phyloP scores from a whole-genome alignment of 2,888 invertebrate genomes.

The Stramonita haemastoma region DNA sequence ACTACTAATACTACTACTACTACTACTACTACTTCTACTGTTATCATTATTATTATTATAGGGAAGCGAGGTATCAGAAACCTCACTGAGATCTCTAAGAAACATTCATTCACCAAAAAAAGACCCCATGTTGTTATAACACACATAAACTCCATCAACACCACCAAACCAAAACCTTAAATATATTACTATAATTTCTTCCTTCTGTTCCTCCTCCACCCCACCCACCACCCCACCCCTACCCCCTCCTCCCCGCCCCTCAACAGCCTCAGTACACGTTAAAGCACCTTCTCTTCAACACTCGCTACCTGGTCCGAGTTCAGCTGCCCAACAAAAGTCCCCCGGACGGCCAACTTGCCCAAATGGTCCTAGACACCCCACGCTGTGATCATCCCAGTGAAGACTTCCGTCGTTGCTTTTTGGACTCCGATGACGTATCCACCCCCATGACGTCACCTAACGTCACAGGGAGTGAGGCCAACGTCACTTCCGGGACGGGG shows the following conservation, averaged over 20 bases:
- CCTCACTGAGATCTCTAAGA: no score
- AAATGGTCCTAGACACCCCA: not conserved
- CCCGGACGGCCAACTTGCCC: not conserved
- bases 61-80: no score
- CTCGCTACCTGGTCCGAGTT: not conserved
- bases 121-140: not conserved
- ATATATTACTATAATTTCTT: no score
- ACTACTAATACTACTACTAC: no score
- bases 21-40: no score
- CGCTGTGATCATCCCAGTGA: not conserved
- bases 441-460: not conserved
- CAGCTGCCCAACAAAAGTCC: not conserved
- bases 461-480: conserved; percentile 3
- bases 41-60: no score
- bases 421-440: not conserved
- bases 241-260: not conserved
- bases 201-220: not conserved
- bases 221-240: no score
- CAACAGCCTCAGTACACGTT: conserved; percentile 26
- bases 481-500: not conserved
- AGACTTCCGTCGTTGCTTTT: conserved; percentile 13
- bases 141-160: not conserved
- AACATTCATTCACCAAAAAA: no score
- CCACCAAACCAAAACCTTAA: not conserved
- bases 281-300: conserved; percentile 15